Percentiles rank a stretch among this genome's conserved stretches.
phyloP scores from a whole-genome alignment of 2,888 invertebrate species.

The Steromphala cineraria region DNA sequence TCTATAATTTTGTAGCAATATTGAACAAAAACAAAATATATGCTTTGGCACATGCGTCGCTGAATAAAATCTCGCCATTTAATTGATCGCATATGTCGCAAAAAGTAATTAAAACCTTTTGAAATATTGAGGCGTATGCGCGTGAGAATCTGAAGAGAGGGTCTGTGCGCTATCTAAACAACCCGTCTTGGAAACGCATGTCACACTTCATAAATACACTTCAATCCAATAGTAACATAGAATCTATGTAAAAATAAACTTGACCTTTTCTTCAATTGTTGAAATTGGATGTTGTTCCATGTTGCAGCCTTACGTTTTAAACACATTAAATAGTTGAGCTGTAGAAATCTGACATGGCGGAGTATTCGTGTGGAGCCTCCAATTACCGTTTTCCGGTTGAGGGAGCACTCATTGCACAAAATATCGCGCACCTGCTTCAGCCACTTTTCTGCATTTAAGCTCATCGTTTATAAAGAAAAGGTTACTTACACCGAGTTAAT shows the following conservation, averaged over 20 bases:
- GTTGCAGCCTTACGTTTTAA: background rate
- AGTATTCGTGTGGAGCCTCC: conserved; percentile 21
- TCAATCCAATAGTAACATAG: background rate
- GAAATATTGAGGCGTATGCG: background rate
- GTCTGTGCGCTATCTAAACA: background rate
- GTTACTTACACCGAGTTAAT: too few species aligned
- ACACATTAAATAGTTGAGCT: background rate
- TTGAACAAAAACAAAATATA: too few species aligned
- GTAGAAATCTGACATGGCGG: conserved; percentile 14
- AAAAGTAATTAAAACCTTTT: too few species aligned
- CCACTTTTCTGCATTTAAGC: too few species aligned
- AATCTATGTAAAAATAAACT: background rate
- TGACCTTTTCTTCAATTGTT: conserved; percentile 7
- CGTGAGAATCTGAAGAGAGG: background rate
- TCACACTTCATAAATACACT: background rate
- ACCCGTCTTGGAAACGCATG: background rate
- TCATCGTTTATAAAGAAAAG: too few species aligned
- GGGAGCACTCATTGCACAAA: background rate
- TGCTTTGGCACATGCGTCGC: too few species aligned
- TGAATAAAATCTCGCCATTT: too few species aligned
- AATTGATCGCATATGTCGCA: too few species aligned
- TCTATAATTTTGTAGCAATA: too few species aligned
- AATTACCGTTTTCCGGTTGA: conserved; percentile 6
- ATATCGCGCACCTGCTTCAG: background rate
- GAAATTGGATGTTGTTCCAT: background rate